A percentile compares a stretch with the other conserved stretches of the same genome.
phyloP scores from a whole-genome alignment of 2,113 vertebrate genomes.

The Pseudopodoces humilis region DNA sequence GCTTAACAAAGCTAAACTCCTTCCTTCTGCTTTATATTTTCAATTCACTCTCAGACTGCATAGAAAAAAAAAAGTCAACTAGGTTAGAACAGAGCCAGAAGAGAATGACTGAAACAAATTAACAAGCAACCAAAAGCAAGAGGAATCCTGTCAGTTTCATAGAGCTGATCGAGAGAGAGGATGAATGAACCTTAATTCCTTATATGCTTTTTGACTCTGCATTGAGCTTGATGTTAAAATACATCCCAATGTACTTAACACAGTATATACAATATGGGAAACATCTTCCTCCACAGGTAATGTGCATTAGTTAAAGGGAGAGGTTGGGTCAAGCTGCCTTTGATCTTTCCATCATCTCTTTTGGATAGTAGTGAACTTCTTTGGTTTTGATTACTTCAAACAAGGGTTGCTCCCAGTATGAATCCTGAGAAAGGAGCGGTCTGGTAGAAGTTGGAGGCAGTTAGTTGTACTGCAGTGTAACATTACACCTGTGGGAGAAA shows the following conservation, averaged over 20 bases:
- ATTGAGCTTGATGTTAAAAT: neutral
- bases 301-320: neutral
- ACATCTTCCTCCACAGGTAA: neutral
- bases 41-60: neutral
- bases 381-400: neutral
- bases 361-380: neutral
- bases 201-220: neutral
- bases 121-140: neutral
- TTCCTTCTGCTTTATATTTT: slow-evolving; percentile 15
- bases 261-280: neutral
- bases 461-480: neutral
- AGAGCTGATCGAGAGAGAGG: neutral
- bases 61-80: neutral
- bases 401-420: neutral
- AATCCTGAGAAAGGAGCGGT: neutral
- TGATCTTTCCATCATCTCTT: neutral
- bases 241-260: neutral
- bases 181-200: neutral
- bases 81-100: neutral
- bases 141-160: neutral
- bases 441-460: neutral
- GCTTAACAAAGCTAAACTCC: neutral
- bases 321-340: neutral
- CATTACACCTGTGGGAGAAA: neutral
- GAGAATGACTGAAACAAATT: neutral